phyloP scores from a whole-genome alignment of 2,797 vertebrate genomes.

The Chiloscyllium punctatum region DNA sequence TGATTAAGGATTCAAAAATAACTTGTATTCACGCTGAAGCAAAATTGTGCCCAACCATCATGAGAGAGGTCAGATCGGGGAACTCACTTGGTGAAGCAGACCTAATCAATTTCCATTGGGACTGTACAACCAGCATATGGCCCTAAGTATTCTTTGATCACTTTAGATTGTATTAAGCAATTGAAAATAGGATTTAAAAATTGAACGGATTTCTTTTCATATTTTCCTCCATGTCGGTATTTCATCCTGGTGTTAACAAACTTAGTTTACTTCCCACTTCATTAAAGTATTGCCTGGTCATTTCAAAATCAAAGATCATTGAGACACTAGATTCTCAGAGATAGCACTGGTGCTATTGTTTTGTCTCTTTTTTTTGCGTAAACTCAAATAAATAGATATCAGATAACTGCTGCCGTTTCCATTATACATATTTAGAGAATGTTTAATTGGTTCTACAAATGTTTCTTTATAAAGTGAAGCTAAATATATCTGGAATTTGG shows the following conservation, averaged over 20 bases:
- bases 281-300: not conserved
- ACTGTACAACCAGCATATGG: no score
- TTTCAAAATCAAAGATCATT: not conserved
- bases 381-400: not conserved
- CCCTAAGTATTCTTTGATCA: not conserved
- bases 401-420: not conserved
- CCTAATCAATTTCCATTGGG: not conserved
- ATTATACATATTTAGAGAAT: not conserved
- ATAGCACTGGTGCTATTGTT: not conserved
- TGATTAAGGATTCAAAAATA: not conserved
- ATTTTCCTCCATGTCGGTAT: not conserved
- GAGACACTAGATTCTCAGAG: not conserved
- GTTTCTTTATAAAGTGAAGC: not conserved
- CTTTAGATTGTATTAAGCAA: not conserved
- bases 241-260: not conserved
- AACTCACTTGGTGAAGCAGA: not conserved
- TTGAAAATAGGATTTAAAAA: not conserved
- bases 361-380: not conserved
- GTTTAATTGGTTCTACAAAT: not conserved
- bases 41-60: not conserved
- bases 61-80: not conserved
- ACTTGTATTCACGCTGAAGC: not conserved
- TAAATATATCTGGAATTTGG: not conserved
- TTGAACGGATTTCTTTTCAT: not conserved
- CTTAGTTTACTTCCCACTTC: not conserved